phyloP scores from a whole-genome alignment of 2,797 vertebrate species.

The Eidolon dupreanum region DNA sequence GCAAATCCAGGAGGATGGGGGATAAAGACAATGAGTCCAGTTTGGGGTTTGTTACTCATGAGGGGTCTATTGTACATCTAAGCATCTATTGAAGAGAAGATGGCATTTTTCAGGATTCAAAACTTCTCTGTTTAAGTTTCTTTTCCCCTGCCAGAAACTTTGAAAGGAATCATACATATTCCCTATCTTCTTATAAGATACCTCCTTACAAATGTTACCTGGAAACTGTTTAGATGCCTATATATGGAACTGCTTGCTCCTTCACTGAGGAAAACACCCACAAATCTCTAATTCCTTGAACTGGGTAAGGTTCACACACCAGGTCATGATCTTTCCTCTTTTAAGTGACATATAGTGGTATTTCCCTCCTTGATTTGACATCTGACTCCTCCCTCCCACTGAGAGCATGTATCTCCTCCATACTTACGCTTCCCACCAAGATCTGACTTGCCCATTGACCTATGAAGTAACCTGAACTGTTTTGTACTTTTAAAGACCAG shows the following conservation, averaged over 20 bases:
- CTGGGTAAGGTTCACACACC: background rate
- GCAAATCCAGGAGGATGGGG: background rate
- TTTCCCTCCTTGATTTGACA: background rate
- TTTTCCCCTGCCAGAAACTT: background rate
- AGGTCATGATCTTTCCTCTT: background rate
- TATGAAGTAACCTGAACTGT: slow-evolving; percentile 48
- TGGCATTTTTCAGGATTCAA: background rate
- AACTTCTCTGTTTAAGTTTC: background rate
- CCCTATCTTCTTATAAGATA: background rate
- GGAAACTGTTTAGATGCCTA: background rate
- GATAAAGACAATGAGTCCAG: background rate
- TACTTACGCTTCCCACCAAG: background rate
- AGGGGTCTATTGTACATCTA: background rate
- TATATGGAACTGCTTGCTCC: background rate
- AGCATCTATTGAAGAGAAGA: background rate
- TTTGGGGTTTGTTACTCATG: background rate
- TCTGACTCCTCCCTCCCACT: background rate
- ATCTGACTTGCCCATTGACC: slow-evolving; percentile 46
- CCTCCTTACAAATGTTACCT: background rate
- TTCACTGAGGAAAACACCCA: background rate
- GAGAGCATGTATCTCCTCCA: background rate
- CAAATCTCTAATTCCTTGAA: background rate
- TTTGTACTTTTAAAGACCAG: slow-evolving; percentile 50
- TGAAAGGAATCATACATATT: background rate
- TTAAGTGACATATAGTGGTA: background rate